These are phyloP conservation scores for Festucalex cinctus DNA, from an alignment of 2,113 vertebrate species.

Conservation along the genomic window DNA sequence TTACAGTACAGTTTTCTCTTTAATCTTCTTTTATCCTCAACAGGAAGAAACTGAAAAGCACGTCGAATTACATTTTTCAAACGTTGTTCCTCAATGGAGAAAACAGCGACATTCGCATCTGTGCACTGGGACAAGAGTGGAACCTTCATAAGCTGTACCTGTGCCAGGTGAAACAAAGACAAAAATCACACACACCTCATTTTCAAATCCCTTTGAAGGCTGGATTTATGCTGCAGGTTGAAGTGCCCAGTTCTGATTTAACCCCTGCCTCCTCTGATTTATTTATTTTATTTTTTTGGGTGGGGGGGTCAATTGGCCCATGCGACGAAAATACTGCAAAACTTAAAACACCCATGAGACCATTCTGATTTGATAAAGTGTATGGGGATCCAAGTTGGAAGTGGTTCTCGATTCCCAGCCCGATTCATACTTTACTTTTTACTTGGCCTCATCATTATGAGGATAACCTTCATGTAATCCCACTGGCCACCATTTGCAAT, in stretches of 20 bases:
- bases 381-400: too few species aligned
- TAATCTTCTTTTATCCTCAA: not conserved
- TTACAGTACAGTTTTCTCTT: not conserved
- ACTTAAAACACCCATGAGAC: too few species aligned
- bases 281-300: too few species aligned
- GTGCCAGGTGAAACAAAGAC: slow-evolving; percentile 81
- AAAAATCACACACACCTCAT: not conserved
- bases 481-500: too few species aligned
- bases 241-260: not conserved
- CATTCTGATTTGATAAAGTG: too few species aligned
- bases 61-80: slow-evolving; percentile 95
- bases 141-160: slow-evolving; percentile 95
- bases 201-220: not conserved
- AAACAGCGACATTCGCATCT: slow-evolving; percentile 94
- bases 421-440: too few species aligned
- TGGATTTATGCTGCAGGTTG: not conserved
- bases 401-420: too few species aligned
- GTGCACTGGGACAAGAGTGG: slow-evolving; percentile 94
- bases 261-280: too few species aligned
- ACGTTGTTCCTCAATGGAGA: slow-evolving; percentile 95
- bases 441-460: too few species aligned
- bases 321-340: too few species aligned
- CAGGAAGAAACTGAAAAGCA: slow-evolving; percentile 95
- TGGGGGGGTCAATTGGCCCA: too few species aligned
- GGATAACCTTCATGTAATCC: too few species aligned